Base-by-base conservation (phyloP, 2,797 vertebrate genomes). In the Hozukius guyotensis region DNA sequence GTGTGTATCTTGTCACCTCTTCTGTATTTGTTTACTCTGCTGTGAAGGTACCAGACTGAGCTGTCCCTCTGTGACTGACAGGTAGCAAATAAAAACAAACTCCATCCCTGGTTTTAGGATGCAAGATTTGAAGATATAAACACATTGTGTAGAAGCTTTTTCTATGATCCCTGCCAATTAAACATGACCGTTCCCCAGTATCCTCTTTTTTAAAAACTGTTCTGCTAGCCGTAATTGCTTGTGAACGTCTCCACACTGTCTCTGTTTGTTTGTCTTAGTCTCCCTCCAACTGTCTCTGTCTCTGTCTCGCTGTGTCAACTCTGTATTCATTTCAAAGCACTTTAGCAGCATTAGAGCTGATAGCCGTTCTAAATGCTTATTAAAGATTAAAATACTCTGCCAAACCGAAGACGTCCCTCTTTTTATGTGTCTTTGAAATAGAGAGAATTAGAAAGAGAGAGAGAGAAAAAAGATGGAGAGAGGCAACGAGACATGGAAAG, bases 341-440 rank as follows among this genome's bases (percentile, higher is more conserved):
- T 87, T 84, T 80, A 82, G 83, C 77, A 70, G 80, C 88, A 92
- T 92, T 85, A 89, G 75, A 77, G 88, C 82, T 82, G 84, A 89
- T 90, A 72, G 87, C 88, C 77, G 77, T 62, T 92, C 83, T 86
- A 89, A 92, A 92, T 88, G 85, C 91, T 88, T 90, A 93, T 94
- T 92, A 92, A 94, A 92, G 89, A 93, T 92, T 92, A 81, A 93
- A 90, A 88, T 82, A 87, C 77, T 79, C 83, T 69, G 77, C 74
- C 86, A 82, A 84, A 81, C 85, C 46, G 63, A 20, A 84, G 75
- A 66, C 81, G 5, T 72, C 52, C 38, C 13, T 70, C 77, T 75
- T 72, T 59, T 81, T 60, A 78, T 86, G 82, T 87, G 67, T 79
- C 80, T 87, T 86, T 83, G 67, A 89, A 88, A 86, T 24, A 24